A percentile compares a stretch with the other conserved stretches of the same genome.
phyloP scores from a whole-genome alignment of 2,113 vertebrate species.

The Rafetus swinhoei region DNA sequence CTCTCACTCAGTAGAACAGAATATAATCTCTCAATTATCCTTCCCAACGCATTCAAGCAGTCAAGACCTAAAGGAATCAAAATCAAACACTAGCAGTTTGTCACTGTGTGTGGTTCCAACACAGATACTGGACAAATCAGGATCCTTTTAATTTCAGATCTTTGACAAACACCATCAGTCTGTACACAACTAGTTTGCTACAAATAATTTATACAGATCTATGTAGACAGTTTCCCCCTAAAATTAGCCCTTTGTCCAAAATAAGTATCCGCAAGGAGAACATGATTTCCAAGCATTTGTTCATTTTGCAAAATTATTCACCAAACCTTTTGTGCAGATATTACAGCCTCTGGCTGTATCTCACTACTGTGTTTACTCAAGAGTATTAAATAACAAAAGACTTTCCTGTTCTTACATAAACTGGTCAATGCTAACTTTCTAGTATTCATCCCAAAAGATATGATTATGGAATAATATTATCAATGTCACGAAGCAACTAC shows the following conservation, averaged over 20 bases:
- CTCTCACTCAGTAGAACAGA: not conserved
- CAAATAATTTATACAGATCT: not conserved
- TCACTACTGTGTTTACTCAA: not conserved
- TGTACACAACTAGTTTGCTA: not conserved
- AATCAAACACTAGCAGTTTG: not conserved
- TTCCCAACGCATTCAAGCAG: not conserved
- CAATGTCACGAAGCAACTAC: not conserved
- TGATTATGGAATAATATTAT: constrained; percentile 30
- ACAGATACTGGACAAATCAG: not conserved
- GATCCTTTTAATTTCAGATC: not conserved
- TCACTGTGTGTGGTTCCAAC: not conserved
- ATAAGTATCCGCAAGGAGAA: constrained; percentile 39
- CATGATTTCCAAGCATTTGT: constrained; percentile 29
- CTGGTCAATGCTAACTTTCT: not conserved
- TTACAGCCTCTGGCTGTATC: not conserved
- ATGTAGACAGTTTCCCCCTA: not conserved
- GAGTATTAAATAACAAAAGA: constrained; percentile 26
- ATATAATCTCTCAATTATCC: not conserved
- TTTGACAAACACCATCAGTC: not conserved
- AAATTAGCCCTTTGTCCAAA: not conserved
- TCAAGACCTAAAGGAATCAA: not conserved
- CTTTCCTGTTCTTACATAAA: constrained; percentile 12
- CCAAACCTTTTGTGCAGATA: not conserved
- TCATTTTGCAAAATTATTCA: constrained; percentile 26
- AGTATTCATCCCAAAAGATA: constrained; percentile 14